phyloP scores from a whole-genome alignment of 2,888 invertebrate genomes.

The Limnephilus rhombicus region DNA sequence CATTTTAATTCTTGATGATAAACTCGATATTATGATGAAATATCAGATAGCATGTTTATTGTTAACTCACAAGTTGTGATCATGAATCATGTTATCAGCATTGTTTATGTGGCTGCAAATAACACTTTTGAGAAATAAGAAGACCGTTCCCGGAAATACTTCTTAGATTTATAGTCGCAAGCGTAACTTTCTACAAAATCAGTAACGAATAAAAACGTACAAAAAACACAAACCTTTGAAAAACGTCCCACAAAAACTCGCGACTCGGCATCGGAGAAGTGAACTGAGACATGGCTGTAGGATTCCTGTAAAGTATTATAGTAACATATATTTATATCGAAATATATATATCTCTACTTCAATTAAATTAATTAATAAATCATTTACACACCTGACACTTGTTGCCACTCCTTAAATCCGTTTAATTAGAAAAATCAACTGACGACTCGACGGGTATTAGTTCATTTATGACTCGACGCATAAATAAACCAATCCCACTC shows the following conservation, averaged over 20 bases:
- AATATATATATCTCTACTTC: neutral
- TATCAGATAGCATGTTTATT: neutral
- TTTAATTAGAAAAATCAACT: slow-evolving; percentile 5
- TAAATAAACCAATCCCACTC: too few relatives aligned
- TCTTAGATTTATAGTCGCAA: neutral
- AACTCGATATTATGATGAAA: neutral
- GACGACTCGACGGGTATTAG: neutral
- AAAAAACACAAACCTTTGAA: slow-evolving; percentile 80
- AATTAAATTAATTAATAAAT: neutral
- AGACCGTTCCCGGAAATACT: neutral
- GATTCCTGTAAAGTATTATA: neutral
- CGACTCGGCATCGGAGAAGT: slow-evolving; percentile 85
- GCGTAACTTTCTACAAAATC: neutral
- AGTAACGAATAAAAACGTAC: neutral
- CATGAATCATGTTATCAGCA: neutral
- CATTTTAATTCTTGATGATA: neutral
- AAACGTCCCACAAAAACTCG: slow-evolving; percentile 89
- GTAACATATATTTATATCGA: neutral
- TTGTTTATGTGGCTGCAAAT: neutral
- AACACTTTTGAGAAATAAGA: neutral
- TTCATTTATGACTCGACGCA: too few relatives aligned
- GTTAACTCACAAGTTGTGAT: neutral
- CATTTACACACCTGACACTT: neutral
- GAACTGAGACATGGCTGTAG: slow-evolving; percentile 73
- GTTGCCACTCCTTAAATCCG: slow-evolving; percentile 30